Evolutionary conservation across 2,113 vertebrate species (phyloP).

Genomic region (Phyllopteryx taeniolatus): DNA sequence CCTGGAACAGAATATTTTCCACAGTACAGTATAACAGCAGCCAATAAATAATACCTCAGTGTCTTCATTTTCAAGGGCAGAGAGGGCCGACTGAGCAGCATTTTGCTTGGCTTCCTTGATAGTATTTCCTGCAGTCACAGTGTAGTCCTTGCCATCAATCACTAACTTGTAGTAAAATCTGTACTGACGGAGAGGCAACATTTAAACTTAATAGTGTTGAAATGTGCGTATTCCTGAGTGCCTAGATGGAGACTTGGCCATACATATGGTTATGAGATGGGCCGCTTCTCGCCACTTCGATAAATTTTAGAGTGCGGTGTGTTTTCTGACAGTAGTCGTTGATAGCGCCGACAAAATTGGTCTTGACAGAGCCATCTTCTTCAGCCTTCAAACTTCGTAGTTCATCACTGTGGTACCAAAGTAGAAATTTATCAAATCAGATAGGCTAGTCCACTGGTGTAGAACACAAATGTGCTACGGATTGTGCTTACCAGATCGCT

Average conservation of each 20-base stretch:
- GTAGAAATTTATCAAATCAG: neutral
- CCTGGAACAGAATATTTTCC: no score
- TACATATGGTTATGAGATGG: slow-evolving; percentile 60
- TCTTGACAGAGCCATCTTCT: slow-evolving; percentile 3
- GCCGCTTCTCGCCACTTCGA: slow-evolving; percentile 31
- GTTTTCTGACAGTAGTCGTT: slow-evolving; percentile 54
- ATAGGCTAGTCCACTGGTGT: neutral
- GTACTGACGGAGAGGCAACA: neutral
- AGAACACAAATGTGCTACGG: neutral
- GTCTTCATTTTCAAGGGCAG: slow-evolving; percentile 36
- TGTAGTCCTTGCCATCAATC: slow-evolving; percentile 49
- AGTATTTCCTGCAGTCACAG: slow-evolving; percentile 51
- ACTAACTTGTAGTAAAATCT: slow-evolving; percentile 65
- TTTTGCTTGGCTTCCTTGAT: slow-evolving; percentile 50
- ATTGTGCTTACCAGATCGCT: slow-evolving; percentile 37
- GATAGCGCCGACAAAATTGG: slow-evolving; percentile 54
- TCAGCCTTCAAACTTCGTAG: slow-evolving; percentile 9
- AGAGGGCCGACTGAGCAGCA: slow-evolving; percentile 58
- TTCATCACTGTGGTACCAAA: slow-evolving; percentile 28
- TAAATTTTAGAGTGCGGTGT: neutral
- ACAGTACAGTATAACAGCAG: neutral
- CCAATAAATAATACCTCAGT: slow-evolving; percentile 45
- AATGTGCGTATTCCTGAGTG: neutral
- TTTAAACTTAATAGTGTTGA: neutral
- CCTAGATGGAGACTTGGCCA: neutral